Evolutionary conservation across 2,797 vertebrate genomes (phyloP).

Genomic region (Varecia variegata): DNA sequence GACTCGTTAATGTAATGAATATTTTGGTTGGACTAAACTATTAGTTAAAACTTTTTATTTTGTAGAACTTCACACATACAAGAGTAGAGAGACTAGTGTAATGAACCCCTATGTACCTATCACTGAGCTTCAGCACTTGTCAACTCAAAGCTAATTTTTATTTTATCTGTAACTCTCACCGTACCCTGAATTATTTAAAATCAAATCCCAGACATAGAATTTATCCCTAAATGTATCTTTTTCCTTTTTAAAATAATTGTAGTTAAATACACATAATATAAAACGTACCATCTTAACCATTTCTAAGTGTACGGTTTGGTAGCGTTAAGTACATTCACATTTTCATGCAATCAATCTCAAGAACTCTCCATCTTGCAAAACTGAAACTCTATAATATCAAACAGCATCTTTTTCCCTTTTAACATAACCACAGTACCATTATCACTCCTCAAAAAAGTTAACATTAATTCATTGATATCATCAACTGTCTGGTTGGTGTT

Average conservation of each 20-base stretch:
- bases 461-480: background rate
- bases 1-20: background rate
- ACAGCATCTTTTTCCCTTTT: background rate
- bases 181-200: background rate
- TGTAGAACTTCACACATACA: background rate
- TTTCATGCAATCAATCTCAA: background rate
- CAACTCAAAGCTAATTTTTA: background rate
- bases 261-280: background rate
- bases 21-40: background rate
- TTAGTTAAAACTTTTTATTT: slow-evolving; percentile 15
- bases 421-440: background rate
- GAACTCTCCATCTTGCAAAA: background rate
- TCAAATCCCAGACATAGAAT: background rate
- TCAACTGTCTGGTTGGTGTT: background rate
- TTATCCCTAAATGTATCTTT: background rate
- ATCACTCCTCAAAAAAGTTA: background rate
- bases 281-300: background rate
- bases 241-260: background rate
- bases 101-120: background rate
- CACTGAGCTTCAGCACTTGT: background rate
- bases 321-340: background rate
- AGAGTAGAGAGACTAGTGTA: background rate
- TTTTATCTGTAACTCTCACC: background rate
- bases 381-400: background rate
- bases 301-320: background rate